These are phyloP conservation scores for Margarornis squamiger DNA, from an alignment of 2,797 vertebrate genomes.

Conservation along the genomic window DNA sequence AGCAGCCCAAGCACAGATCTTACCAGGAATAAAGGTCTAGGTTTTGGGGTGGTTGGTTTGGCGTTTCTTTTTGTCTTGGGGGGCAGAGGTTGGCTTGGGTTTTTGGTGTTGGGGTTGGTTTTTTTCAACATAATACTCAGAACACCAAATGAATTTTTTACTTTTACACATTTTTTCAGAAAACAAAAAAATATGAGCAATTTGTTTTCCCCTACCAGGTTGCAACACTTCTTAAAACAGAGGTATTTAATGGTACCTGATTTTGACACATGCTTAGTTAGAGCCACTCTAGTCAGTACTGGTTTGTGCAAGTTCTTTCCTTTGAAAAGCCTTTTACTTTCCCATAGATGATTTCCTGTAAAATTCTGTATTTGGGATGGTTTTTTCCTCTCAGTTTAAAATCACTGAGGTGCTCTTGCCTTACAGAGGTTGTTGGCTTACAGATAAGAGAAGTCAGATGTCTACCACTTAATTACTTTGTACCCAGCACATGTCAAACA, in stretches of 20 bases:
- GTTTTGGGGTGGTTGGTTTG: not conserved
- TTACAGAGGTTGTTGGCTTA: not conserved
- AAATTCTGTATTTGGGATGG: not conserved
- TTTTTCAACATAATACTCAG: not conserved
- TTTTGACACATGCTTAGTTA: not conserved
- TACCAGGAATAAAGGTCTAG: not conserved
- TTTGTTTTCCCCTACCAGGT: not conserved
- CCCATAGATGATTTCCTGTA: not conserved
- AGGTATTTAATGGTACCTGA: not conserved
- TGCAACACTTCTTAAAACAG: not conserved
- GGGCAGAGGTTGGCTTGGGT: accelerated
- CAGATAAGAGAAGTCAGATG: not conserved
- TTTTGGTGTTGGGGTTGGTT: not conserved
- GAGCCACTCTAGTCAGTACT: not conserved
- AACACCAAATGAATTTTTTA: not conserved
- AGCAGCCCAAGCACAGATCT: not conserved
- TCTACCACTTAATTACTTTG: not conserved
- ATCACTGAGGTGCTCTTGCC: not conserved
- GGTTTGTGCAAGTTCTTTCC: not conserved
- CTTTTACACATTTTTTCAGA: not conserved
- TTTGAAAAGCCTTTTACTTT: not conserved
- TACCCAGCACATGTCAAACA: not conserved
- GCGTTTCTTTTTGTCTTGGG: not conserved
- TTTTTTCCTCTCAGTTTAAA: not conserved
- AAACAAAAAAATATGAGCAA: not conserved